Base-by-base conservation (phyloP, 2,888 invertebrate genomes). In the Aspidiotus rigidus region DNA sequence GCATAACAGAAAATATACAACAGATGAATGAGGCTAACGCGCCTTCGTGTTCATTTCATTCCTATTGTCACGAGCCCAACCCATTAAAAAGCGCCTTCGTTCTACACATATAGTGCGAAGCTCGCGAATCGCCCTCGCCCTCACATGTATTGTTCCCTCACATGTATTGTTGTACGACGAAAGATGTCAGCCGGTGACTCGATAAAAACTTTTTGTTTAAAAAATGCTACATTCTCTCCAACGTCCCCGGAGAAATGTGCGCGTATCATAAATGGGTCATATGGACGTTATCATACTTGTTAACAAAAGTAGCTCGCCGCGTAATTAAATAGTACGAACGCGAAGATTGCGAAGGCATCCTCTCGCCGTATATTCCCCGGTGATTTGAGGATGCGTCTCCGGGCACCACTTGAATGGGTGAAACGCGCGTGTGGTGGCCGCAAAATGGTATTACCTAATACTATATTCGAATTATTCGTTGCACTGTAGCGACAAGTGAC, bases 351-450 rank as follows among this genome's bases (percentile, higher is more conserved):
- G 57, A 57, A 57, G 57, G 57, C 57, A 57, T 57, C 16, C 16
- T 53, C 6, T 1, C 15, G 57, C 57, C 57, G 57, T 16, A 7
- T 49, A n/a, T 16, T 57, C 57, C 57, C 57, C 28, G 16, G 16
- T 57, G 57, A 16, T 57, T 10, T 16, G 57, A 17, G 15, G 49
- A 28, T 11, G 44, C 39, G 54, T 64, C 64, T 64, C 64, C 54
- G 54, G 64, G 41, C 41, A 41, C 64, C 64, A 64, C 64, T 64
- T 55, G 39, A 62, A 60, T 13, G 60, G 11, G 16, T 41, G n/a
- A 55, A 55, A 55, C 16, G 5, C 28, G 28, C 28, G 28, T 28
- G 28, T 5, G 28, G 28, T 28, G 28, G 28, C 28, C 28, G 28
- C 28, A 28, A 49, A 49, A 11, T 49, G 49, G 49, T 49, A 49